A percentile compares a stretch with the other conserved stretches of the same genome.
Evolutionary conservation across 1,140 invertebrate genomes (phyloP).

Genomic region (Agrypnia vestita): DNA sequence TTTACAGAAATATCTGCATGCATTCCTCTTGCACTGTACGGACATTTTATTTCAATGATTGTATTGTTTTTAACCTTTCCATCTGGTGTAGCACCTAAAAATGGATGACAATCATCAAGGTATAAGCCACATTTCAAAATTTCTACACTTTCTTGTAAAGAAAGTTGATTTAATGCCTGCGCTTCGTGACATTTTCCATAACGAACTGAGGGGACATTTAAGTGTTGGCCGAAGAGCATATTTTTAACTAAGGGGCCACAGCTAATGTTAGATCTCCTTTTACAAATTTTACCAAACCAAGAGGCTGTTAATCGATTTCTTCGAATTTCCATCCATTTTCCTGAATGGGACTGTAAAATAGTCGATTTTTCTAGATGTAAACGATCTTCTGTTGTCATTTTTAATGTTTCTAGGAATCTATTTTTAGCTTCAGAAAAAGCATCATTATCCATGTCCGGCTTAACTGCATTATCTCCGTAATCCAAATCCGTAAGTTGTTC

Average conservation of each 20-base stretch:
- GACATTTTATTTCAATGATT: not conserved
- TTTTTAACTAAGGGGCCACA: conserved; percentile 52
- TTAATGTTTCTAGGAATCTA: not conserved
- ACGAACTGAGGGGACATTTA: not conserved
- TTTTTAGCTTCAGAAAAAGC: not conserved
- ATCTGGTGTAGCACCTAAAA: conserved; percentile 66
- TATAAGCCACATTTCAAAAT: conserved; percentile 64
- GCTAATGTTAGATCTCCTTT: conserved; percentile 35
- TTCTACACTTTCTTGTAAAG: conserved; percentile 29
- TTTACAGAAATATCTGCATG: not conserved
- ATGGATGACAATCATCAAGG: conserved; percentile 63
- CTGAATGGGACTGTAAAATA: conserved; percentile 50
- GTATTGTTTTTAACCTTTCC: conserved; percentile 50
- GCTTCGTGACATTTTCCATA: not conserved
- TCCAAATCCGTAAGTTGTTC: not conserved
- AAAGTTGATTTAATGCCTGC: not conserved
- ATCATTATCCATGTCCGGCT: not conserved
- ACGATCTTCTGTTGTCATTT: not conserved
- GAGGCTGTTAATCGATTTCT: conserved; percentile 59
- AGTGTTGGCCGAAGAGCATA: conserved; percentile 38
- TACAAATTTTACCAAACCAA: conserved; percentile 48
- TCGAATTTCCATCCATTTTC: conserved; percentile 57
- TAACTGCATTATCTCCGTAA: not conserved
- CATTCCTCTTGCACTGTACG: not conserved
- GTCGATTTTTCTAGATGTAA: conserved; percentile 47